Percentiles rank a stretch among this genome's conserved stretches.
These are phyloP conservation scores for Gadus chalcogrammus DNA, from an alignment of 2,113 vertebrate genomes.

Conservation along the genomic window DNA sequence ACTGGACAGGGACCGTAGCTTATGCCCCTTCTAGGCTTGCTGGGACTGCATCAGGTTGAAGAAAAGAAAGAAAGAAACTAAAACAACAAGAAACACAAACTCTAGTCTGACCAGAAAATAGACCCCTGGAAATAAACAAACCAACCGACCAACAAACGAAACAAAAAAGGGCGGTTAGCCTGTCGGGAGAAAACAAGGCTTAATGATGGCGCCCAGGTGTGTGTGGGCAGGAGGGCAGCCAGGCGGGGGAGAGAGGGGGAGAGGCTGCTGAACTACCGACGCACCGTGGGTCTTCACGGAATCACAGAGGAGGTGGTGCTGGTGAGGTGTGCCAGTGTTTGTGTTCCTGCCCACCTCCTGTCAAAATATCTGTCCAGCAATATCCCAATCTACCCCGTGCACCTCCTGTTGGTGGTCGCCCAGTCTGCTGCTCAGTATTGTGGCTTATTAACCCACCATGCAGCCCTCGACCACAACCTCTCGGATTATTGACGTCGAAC, in stretches of 20 bases:
- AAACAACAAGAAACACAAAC: neutral
- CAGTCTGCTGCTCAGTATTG: too few species aligned
- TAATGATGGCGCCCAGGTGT: conserved; percentile 49
- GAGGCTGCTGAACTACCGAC: neutral
- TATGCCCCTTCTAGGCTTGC: conserved; percentile 21
- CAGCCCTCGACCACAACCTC: too few species aligned
- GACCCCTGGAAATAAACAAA: conserved; percentile 1
- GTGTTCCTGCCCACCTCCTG: too few species aligned
- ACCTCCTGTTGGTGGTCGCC: neutral
- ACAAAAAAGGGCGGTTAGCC: neutral
- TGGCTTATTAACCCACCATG: too few species aligned
- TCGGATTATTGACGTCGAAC: too few species aligned
- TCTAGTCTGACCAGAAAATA: conserved; percentile 37
- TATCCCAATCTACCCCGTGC: too few species aligned
- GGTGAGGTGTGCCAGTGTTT: neutral
- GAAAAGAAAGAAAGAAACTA: neutral
- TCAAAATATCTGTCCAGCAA: too few species aligned
- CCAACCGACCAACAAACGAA: conserved; percentile 32
- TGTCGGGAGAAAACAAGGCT: conserved; percentile 45
- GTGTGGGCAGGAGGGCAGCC: conserved; percentile 37
- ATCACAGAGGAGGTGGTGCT: neutral
- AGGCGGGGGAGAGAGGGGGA: conserved; percentile 13
- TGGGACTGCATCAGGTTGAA: conserved; percentile 50
- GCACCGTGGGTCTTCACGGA: conserved; percentile 4
- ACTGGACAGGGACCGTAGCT: conserved; percentile 26